Base-by-base conservation (phyloP, 2,888 invertebrate species). In the Eupithecia subumbrata region DNA sequence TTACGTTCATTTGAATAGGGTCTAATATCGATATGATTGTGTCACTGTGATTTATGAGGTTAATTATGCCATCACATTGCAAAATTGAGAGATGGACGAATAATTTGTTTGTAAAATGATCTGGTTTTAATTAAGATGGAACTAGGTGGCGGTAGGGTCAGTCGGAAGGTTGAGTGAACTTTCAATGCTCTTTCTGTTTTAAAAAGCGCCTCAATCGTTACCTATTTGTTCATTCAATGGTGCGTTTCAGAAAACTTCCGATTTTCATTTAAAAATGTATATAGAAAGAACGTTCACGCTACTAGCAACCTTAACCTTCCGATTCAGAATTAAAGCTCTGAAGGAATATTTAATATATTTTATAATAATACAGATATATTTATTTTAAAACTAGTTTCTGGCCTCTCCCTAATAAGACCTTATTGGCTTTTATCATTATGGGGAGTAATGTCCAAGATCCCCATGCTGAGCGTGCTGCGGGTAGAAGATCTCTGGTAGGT, bases 1-100 rank as follows among this genome's bases (percentile, higher is more conserved):
- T 60, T 72, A 48, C 43, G 25, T 5, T 14, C 2, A 8, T 68
- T 43, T 45, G 40, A 68, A 40, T 68, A 68, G 40, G 68, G 68
- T 63, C 60, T 70, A n/a, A 40, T 71, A 37, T 71, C 22, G 60
- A 22, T 68, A 40, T 60, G 60, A 40, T 71, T 73, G 48, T 73
- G 60, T 75, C 71, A 71, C 68, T n/a, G n/a, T 52, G 43, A 68
- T 71, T 75, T 71, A 60, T 71, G 60, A 25, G 56, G 67, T 45
- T 67, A 66, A 37, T 34, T 9, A 22, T 67, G 67, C n/a, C 40
- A 68, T 68, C 68, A 34, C 14, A 14, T 43, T 68, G 22, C 68
- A 68, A 68, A 68, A 68, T 68, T 37, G 11, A 40, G 37, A 43
- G n/a, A 43, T 68, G 22, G 43, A 25, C 22, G 14, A 43, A 40